phyloP scores from a whole-genome alignment of 2,113 vertebrate genomes.

The Stomatorhinus ivindoensis region DNA sequence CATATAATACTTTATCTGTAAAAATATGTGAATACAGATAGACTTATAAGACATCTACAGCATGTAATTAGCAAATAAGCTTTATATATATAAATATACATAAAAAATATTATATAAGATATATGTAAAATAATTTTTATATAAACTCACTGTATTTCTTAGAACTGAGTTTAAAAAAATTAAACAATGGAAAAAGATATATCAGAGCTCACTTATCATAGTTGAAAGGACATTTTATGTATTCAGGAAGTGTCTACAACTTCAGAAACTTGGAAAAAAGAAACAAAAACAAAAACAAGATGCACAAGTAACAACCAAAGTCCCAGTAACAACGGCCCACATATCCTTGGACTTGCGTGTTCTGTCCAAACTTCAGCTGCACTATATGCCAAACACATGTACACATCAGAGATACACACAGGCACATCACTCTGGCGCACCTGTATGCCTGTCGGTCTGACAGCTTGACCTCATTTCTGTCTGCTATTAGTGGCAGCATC shows the following conservation, averaged over 20 bases:
- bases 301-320: neutral
- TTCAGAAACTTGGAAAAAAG: neutral
- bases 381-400: neutral
- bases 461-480: constrained; percentile 48
- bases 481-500: constrained; percentile 31
- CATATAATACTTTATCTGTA: neutral
- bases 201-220: neutral
- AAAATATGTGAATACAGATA: neutral
- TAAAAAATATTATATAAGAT: neutral
- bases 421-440: constrained; percentile 36
- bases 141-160: neutral
- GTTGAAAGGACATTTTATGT: neutral
- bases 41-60: neutral
- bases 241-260: neutral
- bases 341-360: neutral
- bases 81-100: neutral
- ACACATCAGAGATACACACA: neutral
- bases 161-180: neutral
- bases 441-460: constrained; percentile 34
- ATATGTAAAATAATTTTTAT: neutral
- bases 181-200: neutral
- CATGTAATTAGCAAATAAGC: neutral
- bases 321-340: neutral
- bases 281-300: neutral
- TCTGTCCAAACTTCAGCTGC: neutral